Percentiles rank a stretch among this genome's conserved stretches.
These are phyloP conservation scores for Trissolcus brochymenae DNA, from an alignment of 2,888 invertebrate genomes.

Conservation along the genomic window DNA sequence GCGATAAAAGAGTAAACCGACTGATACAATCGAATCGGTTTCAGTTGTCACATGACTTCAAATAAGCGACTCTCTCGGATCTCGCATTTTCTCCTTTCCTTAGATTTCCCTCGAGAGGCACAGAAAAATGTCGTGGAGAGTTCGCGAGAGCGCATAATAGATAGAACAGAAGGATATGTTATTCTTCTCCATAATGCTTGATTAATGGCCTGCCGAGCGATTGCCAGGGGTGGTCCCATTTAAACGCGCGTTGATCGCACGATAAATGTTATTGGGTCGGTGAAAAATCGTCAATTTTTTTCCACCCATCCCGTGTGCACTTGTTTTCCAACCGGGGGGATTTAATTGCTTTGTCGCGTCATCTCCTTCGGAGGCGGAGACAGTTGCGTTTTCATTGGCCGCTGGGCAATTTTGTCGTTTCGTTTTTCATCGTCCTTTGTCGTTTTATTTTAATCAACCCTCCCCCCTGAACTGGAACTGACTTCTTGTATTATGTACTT, in stretches of 20 bases:
- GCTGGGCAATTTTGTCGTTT: background rate
- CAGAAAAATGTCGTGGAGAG: background rate
- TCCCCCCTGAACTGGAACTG: too few species aligned
- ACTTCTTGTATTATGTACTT: too few species aligned
- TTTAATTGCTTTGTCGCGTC: constrained; percentile 28
- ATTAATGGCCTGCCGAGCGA: constrained; percentile 34
- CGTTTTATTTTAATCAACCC: background rate
- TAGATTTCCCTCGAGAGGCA: constrained; percentile 59
- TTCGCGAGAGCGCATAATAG: constrained; percentile 24
- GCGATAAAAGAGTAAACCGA: constrained; percentile 71
- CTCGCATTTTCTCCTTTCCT: constrained; percentile 26
- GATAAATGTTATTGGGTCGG: constrained; percentile 33
- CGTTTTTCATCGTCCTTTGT: constrained; percentile 4
- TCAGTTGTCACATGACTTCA: constrained; percentile 67
- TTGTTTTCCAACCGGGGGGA: background rate
- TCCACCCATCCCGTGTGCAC: background rate
- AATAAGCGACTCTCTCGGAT: constrained; percentile 64
- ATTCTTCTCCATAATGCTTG: constrained; percentile 34
- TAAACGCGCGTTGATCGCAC: constrained; percentile 28
- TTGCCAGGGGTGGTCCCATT: constrained; percentile 21
- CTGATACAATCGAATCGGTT: constrained; percentile 68
- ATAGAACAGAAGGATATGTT: constrained; percentile 13
- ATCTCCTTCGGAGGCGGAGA: constrained; percentile 22
- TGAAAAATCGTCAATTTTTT: constrained; percentile 34
- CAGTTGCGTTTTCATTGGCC: background rate